A percentile compares a stretch with the other conserved stretches of the same genome.
Conservation (phyloP, 2,113 vertebrate species). For the Hiodon alosoides region DNA sequence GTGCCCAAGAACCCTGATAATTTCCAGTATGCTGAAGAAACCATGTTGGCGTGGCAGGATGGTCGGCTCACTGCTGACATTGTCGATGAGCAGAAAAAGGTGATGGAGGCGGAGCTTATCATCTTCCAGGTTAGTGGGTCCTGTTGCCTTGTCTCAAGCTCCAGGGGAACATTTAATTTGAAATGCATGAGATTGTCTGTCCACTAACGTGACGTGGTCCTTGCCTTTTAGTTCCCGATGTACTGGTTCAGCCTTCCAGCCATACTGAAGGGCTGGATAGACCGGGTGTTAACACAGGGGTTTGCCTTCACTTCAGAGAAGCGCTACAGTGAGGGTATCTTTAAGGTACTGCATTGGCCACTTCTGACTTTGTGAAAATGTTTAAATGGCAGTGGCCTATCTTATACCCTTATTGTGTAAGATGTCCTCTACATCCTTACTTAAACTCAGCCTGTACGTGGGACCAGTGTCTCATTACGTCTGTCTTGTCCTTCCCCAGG, state of each 20-base stretch:
- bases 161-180: too few relatives aligned
- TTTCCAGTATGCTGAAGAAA: slow-evolving; percentile 59
- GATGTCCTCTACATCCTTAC: too few relatives aligned
- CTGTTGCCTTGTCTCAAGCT: not conserved
- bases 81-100: slow-evolving; percentile 62
- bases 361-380: not conserved
- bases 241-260: slow-evolving; percentile 74
- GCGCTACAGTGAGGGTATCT: slow-evolving; percentile 61
- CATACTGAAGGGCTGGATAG: slow-evolving; percentile 76
- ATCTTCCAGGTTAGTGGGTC: slow-evolving; percentile 67
- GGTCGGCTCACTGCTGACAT: slow-evolving; percentile 62
- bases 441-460: not conserved
- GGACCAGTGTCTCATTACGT: not conserved
- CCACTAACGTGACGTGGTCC: not conserved
- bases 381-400: too few relatives aligned
- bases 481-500: slow-evolving; percentile 41
- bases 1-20: slow-evolving; percentile 48
- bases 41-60: slow-evolving; percentile 58
- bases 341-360: slow-evolving; percentile 54
- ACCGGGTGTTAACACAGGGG: slow-evolving; percentile 58
- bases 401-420: too few relatives aligned
- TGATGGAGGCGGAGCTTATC: slow-evolving; percentile 63
- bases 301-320: slow-evolving; percentile 56
- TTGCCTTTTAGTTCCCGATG: slow-evolving; percentile 62
- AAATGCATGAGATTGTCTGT: not conserved